Evolutionary conservation across 2,113 vertebrate species (phyloP).

Genomic region (Muntiacus reevesi): DNA sequence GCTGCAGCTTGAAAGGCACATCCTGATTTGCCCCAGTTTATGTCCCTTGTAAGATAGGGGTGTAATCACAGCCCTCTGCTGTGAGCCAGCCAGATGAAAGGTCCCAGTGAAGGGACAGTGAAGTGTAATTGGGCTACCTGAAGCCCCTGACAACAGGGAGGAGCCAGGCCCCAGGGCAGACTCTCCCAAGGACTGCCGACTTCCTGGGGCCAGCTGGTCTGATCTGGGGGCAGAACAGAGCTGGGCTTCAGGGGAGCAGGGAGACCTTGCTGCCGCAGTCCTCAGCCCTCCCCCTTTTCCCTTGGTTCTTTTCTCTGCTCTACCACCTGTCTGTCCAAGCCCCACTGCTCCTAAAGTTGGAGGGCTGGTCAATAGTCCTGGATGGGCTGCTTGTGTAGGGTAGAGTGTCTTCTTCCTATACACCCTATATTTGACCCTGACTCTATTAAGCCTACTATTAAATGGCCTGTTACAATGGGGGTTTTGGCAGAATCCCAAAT

Average conservation of each 20-base stretch:
- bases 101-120: neutral
- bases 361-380: neutral
- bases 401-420: neutral
- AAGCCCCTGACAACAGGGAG: neutral
- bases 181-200: neutral
- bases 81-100: neutral
- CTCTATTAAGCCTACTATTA: neutral
- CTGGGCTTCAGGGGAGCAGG: neutral
- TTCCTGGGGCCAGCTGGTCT: neutral
- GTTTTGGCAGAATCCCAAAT: neutral
- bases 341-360: too few species aligned
- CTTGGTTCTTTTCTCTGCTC: fast-evolving
- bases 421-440: neutral
- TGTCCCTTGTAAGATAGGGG: neutral
- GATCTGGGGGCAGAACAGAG: neutral
- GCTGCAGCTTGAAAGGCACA: neutral
- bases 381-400: neutral
- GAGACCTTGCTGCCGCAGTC: neutral
- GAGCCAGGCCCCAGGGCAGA: neutral
- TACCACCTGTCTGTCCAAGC: neutral
- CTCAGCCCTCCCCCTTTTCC: neutral
- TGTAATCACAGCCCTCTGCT: neutral
- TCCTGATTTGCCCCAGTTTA: neutral
- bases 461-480: neutral
- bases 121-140: neutral